Percentiles rank a stretch among this genome's conserved stretches.
Evolutionary conservation across 53 echinoderm and acorn worm species (phyloP).

Genomic region (Echinometra lucunter): DNA sequence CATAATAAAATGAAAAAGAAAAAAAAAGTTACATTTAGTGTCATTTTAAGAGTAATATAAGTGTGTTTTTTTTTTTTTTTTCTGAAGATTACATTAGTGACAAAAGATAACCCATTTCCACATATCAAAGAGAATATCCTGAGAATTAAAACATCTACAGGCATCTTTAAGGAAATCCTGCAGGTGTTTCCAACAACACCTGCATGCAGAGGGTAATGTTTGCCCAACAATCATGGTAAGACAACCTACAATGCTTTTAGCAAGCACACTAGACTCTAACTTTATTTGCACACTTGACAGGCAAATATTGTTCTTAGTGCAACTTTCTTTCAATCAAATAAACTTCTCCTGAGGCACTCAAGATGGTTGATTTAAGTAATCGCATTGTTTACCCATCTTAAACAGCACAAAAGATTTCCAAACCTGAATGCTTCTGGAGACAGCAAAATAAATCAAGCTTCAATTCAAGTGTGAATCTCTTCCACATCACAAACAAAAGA

Average conservation of each 20-base stretch:
- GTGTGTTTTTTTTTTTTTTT: too few species aligned
- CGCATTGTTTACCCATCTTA: not conserved
- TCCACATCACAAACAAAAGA: not conserved
- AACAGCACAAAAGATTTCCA: not conserved
- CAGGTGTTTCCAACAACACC: not conserved
- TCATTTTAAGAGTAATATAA: not conserved
- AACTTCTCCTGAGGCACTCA: not conserved
- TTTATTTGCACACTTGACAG: not conserved
- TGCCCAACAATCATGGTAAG: not conserved
- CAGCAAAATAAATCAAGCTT: slow-evolving; percentile 12
- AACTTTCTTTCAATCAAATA: not conserved
- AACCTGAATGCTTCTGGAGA: not conserved
- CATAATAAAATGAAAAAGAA: too few species aligned
- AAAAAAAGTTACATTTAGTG: not conserved
- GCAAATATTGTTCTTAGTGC: not conserved
- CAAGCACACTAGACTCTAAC: not conserved
- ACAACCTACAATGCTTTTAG: not conserved
- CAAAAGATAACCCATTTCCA: too few species aligned
- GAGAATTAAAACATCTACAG: too few species aligned
- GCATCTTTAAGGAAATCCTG: not conserved
- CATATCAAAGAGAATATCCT: too few species aligned
- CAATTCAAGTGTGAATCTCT: not conserved
- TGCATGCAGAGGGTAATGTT: not conserved
- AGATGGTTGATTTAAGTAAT: not conserved
- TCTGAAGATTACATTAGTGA: too few species aligned